phyloP scores from a whole-genome alignment of 2,888 invertebrate species.

The Dexiosoma caninum region DNA sequence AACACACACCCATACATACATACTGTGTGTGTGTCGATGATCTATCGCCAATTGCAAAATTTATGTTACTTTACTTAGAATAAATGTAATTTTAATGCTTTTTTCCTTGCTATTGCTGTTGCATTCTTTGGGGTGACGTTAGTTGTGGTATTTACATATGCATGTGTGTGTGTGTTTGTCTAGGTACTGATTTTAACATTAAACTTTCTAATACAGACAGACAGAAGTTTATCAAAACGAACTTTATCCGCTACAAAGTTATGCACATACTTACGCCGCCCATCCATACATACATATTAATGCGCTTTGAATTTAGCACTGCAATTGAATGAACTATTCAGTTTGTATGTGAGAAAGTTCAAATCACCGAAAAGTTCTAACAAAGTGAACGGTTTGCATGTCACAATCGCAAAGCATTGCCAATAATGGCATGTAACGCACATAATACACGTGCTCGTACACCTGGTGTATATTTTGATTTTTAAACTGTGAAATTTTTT shows the following conservation, averaged over 20 bases:
- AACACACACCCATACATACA: not conserved
- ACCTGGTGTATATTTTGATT: too few species aligned
- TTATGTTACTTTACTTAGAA: constrained; percentile 20
- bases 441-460: too few species aligned
- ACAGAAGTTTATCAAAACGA: constrained; percentile 35
- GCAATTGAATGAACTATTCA: not conserved
- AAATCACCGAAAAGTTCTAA: not conserved
- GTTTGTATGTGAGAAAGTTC: not conserved
- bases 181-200: constrained; percentile 36
- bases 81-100: not conserved
- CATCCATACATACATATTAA: not conserved
- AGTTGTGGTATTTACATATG: not conserved
- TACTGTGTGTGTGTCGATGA: too few species aligned
- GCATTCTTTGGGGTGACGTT: constrained; percentile 23
- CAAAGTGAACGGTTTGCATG: not conserved
- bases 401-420: not conserved
- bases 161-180: not conserved
- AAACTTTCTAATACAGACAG: constrained; percentile 10
- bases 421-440: too few species aligned
- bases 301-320: not conserved
- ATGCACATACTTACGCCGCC: too few species aligned
- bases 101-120: not conserved
- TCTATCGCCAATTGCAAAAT: constrained; percentile 17
- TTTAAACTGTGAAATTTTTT: too few species aligned
- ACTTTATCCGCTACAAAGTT: constrained; percentile 14